A percentile compares a stretch with the other conserved stretches of the same genome.
These are phyloP conservation scores for Diglossa cyanea DNA, from an alignment of 2,797 vertebrate genomes.

Conservation along the genomic window DNA sequence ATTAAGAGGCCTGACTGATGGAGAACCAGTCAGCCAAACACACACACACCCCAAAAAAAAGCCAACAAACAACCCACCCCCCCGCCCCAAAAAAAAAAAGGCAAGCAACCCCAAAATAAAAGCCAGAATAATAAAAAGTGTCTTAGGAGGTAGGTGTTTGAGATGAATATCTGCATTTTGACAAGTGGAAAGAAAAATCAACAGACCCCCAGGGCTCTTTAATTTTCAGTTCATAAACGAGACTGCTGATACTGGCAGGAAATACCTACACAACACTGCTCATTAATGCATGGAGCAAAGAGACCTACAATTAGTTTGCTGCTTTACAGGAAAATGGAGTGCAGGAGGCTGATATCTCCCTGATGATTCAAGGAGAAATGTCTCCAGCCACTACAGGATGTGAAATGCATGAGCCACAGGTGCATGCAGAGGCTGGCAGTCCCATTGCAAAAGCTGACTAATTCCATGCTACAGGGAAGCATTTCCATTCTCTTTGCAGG, in stretches of 20 bases:
- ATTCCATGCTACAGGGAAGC: background rate
- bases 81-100: too few species aligned
- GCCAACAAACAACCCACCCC: too few species aligned
- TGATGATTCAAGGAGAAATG: background rate
- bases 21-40: background rate
- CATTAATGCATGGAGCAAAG: accelerated
- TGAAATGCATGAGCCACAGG: background rate
- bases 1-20: background rate
- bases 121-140: background rate
- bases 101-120: background rate
- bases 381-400: background rate
- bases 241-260: background rate
- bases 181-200: background rate
- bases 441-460: background rate
- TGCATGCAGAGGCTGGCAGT: background rate
- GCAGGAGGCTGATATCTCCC: background rate
- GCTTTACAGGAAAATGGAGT: background rate
- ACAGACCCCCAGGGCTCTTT: background rate
- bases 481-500: background rate
- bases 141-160: background rate
- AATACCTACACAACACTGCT: background rate
- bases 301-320: background rate
- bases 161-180: background rate
- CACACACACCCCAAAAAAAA: too few species aligned
- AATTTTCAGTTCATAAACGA: background rate